A percentile compares a stretch with the other conserved stretches of the same genome.
Evolutionary conservation across 2,888 invertebrate genomes (phyloP).

Genomic region (Automeris io): DNA sequence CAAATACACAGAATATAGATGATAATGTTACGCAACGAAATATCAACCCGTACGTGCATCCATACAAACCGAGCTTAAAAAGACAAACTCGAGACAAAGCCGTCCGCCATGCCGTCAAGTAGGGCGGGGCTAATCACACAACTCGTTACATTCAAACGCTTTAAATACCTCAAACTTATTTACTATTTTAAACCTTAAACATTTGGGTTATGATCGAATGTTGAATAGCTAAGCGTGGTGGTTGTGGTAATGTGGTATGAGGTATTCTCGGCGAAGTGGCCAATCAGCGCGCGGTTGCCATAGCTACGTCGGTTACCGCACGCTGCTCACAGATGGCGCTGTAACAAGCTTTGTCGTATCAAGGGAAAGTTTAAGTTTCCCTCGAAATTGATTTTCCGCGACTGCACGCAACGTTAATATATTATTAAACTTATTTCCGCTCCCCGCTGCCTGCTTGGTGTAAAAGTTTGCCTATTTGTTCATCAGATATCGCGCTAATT

Average conservation of each 20-base stretch:
- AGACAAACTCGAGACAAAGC: slow-evolving; percentile 47
- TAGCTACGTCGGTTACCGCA: slow-evolving; percentile 44
- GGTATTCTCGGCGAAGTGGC: slow-evolving; percentile 46
- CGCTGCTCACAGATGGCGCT: slow-evolving; percentile 56
- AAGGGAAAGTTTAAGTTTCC: slow-evolving; percentile 1
- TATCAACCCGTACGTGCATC: slow-evolving; percentile 8
- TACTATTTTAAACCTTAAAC: slow-evolving; percentile 36
- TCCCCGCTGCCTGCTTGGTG: too few relatives aligned
- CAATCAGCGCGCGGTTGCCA: slow-evolving; percentile 68
- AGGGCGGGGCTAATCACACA: slow-evolving; percentile 68
- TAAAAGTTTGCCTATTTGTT: too few relatives aligned
- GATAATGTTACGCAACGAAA: too few relatives aligned
- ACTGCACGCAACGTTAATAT: too few relatives aligned
- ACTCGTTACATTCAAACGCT: slow-evolving; percentile 22
- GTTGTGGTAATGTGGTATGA: slow-evolving; percentile 37
- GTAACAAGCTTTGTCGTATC: slow-evolving; percentile 4
- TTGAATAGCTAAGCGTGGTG: slow-evolving; percentile 30
- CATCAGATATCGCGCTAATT: too few relatives aligned
- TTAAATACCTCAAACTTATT: slow-evolving; percentile 17
- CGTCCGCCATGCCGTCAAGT: slow-evolving; percentile 64
- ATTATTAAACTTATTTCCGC: too few relatives aligned
- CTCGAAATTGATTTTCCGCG: slow-evolving; percentile 9
- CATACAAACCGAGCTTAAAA: slow-evolving; percentile 47
- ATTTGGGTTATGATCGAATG: slow-evolving; percentile 35
- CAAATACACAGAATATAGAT: too few relatives aligned